Conservation (phyloP, 1,140 invertebrate genomes). For the Mactra quadrangularis region DNA sequence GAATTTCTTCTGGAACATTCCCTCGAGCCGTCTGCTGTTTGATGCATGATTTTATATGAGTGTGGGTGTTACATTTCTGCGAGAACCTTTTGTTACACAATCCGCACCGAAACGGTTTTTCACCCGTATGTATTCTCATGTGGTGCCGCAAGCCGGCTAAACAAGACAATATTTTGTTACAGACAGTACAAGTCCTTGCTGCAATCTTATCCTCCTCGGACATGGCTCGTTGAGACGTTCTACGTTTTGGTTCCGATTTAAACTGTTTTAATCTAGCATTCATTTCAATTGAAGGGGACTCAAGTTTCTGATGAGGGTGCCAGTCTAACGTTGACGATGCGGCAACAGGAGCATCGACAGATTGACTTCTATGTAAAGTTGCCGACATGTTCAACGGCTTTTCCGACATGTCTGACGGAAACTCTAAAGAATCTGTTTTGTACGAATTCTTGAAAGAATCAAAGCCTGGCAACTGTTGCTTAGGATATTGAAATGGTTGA, state of each 20-base stretch:
- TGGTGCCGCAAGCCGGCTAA: slow-evolving; percentile 84
- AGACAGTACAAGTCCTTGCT: slow-evolving; percentile 22
- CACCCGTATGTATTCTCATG: slow-evolving; percentile 96
- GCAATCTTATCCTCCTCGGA: slow-evolving; percentile 50
- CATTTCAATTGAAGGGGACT: background rate
- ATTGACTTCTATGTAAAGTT: background rate
- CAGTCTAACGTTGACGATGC: background rate
- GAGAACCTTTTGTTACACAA: slow-evolving; percentile 99
- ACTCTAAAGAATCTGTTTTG: slow-evolving; percentile 14
- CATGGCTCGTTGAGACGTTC: slow-evolving; percentile 9
- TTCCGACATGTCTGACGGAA: slow-evolving; percentile 26
- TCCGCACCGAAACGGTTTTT: slow-evolving; percentile 98
- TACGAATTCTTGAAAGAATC: slow-evolving; percentile 32
- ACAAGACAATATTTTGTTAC: slow-evolving; percentile 52
- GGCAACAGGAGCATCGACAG: background rate
- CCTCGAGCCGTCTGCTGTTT: slow-evolving; percentile 34
- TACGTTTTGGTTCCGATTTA: slow-evolving; percentile 7
- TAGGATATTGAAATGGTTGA: slow-evolving; percentile 35
- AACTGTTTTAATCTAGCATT: slow-evolving; percentile 11
- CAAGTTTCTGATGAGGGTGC: background rate
- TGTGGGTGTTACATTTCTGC: slow-evolving; percentile 89
- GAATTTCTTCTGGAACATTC: slow-evolving; percentile 24
- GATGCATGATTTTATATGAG: slow-evolving; percentile 53
- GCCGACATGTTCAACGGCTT: slow-evolving; percentile 9
- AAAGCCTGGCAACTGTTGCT: slow-evolving; percentile 30